Evolutionary conservation across 1,140 invertebrate genomes (phyloP).

Genomic region (Drosophila pachea): DNA sequence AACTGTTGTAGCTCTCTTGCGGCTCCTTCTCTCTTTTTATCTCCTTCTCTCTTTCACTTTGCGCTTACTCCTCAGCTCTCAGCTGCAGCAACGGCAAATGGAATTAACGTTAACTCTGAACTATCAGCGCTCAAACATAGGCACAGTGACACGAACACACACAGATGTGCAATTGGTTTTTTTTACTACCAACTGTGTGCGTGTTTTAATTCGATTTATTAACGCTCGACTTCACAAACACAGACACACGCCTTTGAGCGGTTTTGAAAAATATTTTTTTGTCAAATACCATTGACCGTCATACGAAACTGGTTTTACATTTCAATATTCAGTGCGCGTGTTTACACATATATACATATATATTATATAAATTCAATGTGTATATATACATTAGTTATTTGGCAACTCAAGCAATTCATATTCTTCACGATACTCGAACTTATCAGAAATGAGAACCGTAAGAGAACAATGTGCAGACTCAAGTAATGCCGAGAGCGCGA

Average conservation of each 20-base stretch:
- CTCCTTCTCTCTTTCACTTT: constrained; percentile 12
- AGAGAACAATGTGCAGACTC: constrained; percentile 16
- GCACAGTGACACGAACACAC: neutral
- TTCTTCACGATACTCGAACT: constrained; percentile 43
- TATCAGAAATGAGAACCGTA: constrained; percentile 55
- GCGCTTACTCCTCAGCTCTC: neutral
- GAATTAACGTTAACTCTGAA: constrained; percentile 29
- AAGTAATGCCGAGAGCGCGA: constrained; percentile 5
- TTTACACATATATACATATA: neutral
- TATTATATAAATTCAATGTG: neutral
- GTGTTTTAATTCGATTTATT: constrained; percentile 68
- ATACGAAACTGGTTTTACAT: constrained; percentile 70
- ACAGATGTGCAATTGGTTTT: constrained; percentile 4
- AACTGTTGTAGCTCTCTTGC: constrained; percentile 25
- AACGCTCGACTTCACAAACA: constrained; percentile 33
- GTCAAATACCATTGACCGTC: constrained; percentile 56
- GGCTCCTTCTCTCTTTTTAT: constrained; percentile 9
- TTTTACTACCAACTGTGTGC: constrained; percentile 28
- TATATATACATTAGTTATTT: constrained; percentile 22
- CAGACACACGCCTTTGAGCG: neutral
- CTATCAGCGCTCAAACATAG: neutral
- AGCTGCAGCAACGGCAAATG: constrained; percentile 1
- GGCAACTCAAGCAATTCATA: constrained; percentile 33
- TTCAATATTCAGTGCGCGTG: constrained; percentile 53
- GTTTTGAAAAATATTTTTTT: constrained; percentile 32